Evolutionary conservation across 2,797 vertebrate genomes (phyloP).

Genomic region (Crocodylus rhombifer): DNA sequence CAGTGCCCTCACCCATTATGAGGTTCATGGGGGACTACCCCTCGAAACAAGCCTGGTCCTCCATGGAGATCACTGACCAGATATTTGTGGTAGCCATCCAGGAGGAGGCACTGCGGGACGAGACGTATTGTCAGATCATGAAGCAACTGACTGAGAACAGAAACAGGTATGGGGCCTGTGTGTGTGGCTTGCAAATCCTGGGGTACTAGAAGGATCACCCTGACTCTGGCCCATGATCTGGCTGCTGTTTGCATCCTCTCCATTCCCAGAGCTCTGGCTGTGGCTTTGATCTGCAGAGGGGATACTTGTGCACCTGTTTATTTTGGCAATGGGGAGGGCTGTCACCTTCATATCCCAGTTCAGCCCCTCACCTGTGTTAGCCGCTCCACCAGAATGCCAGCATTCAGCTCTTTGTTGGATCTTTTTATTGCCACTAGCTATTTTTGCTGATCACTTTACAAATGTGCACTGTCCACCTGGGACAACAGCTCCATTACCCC

Average conservation of each 20-base stretch:
- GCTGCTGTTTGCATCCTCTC: background rate
- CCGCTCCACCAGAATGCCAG: background rate
- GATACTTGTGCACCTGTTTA: too few relatives aligned
- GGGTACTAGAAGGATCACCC: background rate
- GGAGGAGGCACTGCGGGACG: conserved; percentile 87
- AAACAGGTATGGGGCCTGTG: conserved; percentile 83
- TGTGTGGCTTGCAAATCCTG: background rate
- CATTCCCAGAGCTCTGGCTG: background rate
- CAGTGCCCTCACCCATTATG: conserved; percentile 86
- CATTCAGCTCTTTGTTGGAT: background rate
- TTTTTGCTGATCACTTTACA: background rate
- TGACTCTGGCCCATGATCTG: background rate
- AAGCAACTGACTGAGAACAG: conserved; percentile 94
- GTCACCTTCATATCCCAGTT: background rate
- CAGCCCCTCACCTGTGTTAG: background rate
- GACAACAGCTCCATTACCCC: background rate
- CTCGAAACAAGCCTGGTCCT: conserved; percentile 86
- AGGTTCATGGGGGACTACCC: conserved; percentile 99
- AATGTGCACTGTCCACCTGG: background rate
- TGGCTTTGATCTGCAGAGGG: background rate
- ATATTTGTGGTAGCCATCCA: conserved; percentile 90
- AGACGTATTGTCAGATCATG: conserved; percentile 98
- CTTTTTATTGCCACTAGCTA: background rate
- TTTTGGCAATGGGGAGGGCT: background rate
- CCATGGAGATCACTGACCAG: conserved; percentile 91